These are phyloP conservation scores for Drosophila nebulosa DNA, from an alignment of 1,140 invertebrate genomes.

Conservation along the genomic window DNA sequence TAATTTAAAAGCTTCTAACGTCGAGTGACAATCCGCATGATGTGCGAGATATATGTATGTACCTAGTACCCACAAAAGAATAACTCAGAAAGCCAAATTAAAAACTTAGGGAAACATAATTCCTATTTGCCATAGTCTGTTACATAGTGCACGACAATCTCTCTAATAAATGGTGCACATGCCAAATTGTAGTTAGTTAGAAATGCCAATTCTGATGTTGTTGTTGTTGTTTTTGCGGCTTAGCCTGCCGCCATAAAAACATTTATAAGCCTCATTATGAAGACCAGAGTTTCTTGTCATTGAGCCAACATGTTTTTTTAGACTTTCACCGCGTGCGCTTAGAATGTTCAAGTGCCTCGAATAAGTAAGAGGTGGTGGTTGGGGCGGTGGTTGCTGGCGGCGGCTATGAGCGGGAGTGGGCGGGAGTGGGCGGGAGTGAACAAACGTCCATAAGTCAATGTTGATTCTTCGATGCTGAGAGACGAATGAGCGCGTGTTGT, in stretches of 20 bases:
- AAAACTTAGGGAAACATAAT: conserved; percentile 18
- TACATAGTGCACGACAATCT: conserved; percentile 50
- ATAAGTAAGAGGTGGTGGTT: conserved; percentile 4
- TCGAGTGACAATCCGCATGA: conserved; percentile 27
- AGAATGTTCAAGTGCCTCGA: conserved; percentile 42
- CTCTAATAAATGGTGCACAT: conserved; percentile 76
- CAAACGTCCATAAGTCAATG: conserved; percentile 68
- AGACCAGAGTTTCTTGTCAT: conserved; percentile 78
- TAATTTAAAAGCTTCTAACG: neutral
- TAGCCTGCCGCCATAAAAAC: conserved; percentile 68
- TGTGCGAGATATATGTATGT: neutral
- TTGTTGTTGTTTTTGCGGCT: conserved; percentile 44
- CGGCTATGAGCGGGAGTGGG: neutral
- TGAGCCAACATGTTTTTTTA: conserved; percentile 35
- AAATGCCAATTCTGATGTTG: conserved; percentile 23
- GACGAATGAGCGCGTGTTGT: conserved; percentile 21
- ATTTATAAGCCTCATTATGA: conserved; percentile 79
- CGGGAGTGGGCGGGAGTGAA: conserved; percentile 7
- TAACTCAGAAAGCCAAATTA: conserved; percentile 61
- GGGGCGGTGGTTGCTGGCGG: neutral
- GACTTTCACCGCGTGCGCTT: conserved; percentile 69
- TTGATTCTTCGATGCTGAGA: conserved; percentile 70
- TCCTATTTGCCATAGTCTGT: conserved; percentile 63
- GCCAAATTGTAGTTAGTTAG: conserved; percentile 60
- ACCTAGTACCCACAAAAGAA: neutral